Evolutionary conservation across 2,113 vertebrate species (phyloP).

Genomic region (Osmerus mordax): DNA sequence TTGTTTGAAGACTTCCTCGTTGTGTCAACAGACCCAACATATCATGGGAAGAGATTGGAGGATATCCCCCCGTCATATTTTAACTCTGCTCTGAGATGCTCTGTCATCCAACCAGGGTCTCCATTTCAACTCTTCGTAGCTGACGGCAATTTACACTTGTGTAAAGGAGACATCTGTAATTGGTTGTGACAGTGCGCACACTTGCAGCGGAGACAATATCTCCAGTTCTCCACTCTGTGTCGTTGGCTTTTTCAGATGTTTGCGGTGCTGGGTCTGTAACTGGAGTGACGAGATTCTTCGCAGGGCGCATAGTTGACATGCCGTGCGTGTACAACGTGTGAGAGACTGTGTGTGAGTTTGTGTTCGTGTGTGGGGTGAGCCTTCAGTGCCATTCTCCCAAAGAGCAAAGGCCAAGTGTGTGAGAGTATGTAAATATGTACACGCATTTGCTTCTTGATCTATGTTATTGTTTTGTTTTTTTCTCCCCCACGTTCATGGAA

Average conservation of each 20-base stretch:
- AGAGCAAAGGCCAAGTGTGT: constrained; percentile 5
- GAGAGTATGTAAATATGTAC: background rate
- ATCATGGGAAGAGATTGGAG: background rate
- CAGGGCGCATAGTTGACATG: constrained; percentile 7
- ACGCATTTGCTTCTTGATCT: background rate
- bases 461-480: background rate
- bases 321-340: constrained; percentile 11
- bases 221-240: constrained; percentile 26
- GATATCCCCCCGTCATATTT: background rate
- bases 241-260: constrained; percentile 41
- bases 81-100: constrained; percentile 8
- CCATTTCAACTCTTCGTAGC: no score
- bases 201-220: constrained; percentile 27
- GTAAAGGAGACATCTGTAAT: no score
- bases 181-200: no score
- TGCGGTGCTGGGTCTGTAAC: constrained; percentile 10
- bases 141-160: no score
- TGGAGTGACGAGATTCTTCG: constrained; percentile 12
- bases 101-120: no score
- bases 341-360: background rate
- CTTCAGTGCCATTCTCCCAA: constrained; percentile 8
- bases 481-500: no score
- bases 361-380: background rate
- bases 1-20: background rate
- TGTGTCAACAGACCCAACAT: background rate